Evolutionary conservation across 2,888 invertebrate genomes (phyloP).

Genomic region (Petrophora chlorosata): DNA sequence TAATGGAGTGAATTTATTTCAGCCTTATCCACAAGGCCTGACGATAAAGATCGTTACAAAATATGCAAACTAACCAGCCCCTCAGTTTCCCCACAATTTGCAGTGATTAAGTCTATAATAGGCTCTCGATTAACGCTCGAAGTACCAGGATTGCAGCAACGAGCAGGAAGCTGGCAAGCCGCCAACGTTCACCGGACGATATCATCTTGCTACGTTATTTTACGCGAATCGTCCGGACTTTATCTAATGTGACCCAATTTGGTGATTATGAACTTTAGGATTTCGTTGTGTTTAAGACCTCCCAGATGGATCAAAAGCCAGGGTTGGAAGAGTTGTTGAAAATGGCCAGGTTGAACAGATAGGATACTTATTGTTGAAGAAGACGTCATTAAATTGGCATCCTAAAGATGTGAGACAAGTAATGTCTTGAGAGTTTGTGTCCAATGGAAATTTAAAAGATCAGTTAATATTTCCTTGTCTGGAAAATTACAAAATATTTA

Average conservation of each 20-base stretch:
- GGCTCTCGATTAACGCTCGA: conserved; percentile 21
- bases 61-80: conserved; percentile 5
- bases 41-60: not conserved
- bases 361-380: no score
- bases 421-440: no score
- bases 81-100: conserved; percentile 11
- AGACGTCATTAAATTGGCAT: no score
- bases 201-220: conserved; percentile 34
- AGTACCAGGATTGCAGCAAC: conserved; percentile 45
- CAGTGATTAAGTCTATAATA: conserved; percentile 11
- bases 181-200: conserved; percentile 41
- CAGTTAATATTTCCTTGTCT: no score
- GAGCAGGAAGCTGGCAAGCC: conserved; percentile 43
- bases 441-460: no score
- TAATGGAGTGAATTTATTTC: no score
- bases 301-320: no score
- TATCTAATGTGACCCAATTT: conserved; percentile 36
- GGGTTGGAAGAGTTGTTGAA: no score
- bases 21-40: not conserved
- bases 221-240: conserved; percentile 39
- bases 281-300: no score
- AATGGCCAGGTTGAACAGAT: no score
- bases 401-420: no score
- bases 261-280: not conserved
- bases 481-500: no score